A percentile compares a stretch with the other conserved stretches of the same genome.
Conservation (phyloP, 2,888 invertebrate species). For the Pecten maximus region DNA sequence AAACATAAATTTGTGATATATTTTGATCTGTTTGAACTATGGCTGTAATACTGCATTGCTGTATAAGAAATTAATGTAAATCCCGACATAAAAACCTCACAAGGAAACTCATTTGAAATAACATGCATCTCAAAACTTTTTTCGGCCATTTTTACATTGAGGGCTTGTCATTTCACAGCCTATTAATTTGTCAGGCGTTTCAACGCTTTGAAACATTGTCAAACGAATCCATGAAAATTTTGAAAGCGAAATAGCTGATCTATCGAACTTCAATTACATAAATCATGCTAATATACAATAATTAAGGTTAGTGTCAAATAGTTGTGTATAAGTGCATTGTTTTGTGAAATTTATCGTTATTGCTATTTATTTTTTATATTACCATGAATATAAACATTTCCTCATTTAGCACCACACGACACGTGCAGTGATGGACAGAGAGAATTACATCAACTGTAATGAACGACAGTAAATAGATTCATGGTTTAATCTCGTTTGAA, state of each 20-base stretch:
- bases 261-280: not conserved
- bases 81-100: not conserved
- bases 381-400: not conserved
- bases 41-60: not conserved
- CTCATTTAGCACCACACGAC: not conserved
- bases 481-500: not conserved
- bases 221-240: not conserved
- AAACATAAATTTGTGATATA: too few species aligned
- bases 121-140: not conserved
- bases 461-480: not conserved
- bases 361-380: not conserved
- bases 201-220: not conserved
- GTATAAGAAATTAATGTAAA: not conserved
- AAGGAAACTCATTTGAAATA: not conserved
- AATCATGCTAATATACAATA: not conserved
- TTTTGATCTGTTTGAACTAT: not conserved
- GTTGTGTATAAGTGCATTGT: not conserved
- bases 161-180: not conserved
- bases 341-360: not conserved
- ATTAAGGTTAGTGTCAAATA: not conserved
- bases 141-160: not conserved
- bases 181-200: not conserved
- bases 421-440: not conserved
- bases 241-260: not conserved
- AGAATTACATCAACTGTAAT: not conserved